Evolutionary conservation across 1,140 invertebrate species (phyloP), one percentile per base, ranked within the genome.

Genomic region (Platyura marginata): DNA sequence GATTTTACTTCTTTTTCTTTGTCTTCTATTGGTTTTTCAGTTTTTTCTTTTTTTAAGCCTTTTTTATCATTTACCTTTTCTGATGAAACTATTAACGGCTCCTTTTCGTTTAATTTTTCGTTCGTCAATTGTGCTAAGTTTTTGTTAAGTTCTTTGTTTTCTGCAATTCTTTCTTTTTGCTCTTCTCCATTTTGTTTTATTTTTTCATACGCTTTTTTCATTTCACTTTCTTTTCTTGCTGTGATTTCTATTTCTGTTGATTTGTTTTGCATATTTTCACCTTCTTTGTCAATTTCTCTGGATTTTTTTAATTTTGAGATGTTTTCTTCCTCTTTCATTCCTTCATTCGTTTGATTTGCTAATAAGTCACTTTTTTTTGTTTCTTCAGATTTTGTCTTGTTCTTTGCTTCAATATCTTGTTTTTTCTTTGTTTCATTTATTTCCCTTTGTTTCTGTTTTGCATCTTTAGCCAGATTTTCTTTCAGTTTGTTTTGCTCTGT

Each of bases 331-430:
- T 44, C 41, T 40, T 52, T 56, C 19, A 54, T 52, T 34, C 49
- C 45, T 46, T 59, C 53, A 40, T 54, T 51, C 15, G 25, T 51
- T 34, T 56, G 52, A n/a, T 34, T 48, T 53, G 42, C 61, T 46
- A 48, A 10, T 41, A 49, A 48, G 43, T 11, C 39, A 32, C 32
- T 41, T 42, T 37, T 46, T 19, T 40, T 43, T 41, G n/a, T 25
- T 13, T 34, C 36, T 39, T 46, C 44, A 19, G 19, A 2, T 40
- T 22, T 39, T 10, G 21, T 33, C 21, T 41, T n/a, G 18, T 13
- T 22, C 13, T 16, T 33, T 41, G 11, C 25, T 25, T 33, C 36
- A 19, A n/a, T 29, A n/a, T 40, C 41, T 25, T 32, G 5, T 44
- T 42, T 42, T 39, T 44, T 22, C 29, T 46, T 37, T 38, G 51